phyloP scores from a whole-genome alignment of 2,888 invertebrate species.

The Cheilosia grossa region DNA sequence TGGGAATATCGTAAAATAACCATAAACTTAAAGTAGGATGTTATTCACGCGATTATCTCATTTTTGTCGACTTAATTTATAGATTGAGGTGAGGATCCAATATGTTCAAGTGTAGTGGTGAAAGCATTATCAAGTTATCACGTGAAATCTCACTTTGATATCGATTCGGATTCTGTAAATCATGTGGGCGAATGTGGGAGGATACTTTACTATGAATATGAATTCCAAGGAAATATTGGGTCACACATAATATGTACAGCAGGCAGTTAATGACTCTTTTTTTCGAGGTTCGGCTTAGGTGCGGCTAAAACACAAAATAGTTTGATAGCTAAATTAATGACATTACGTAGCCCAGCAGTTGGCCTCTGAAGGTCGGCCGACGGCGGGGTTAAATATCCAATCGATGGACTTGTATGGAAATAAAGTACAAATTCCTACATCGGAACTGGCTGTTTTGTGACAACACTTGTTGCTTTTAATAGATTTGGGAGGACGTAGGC shows the following conservation, averaged over 20 bases:
- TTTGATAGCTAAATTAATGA: constrained; percentile 49
- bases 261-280: constrained; percentile 5
- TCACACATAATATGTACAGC: constrained; percentile 38
- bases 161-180: constrained; percentile 42
- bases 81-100: background rate
- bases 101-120: background rate
- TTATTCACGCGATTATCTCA: constrained; percentile 40
- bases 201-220: constrained; percentile 34
- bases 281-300: constrained; percentile 57
- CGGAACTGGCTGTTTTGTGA: constrained; percentile 6
- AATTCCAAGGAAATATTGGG: constrained; percentile 47
- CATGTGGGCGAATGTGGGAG: constrained; percentile 30
- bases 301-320: constrained; percentile 47
- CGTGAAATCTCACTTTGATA: constrained; percentile 47
- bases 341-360: constrained; percentile 32
- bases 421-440: constrained; percentile 16
- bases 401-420: constrained; percentile 14
- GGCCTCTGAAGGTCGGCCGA: constrained; percentile 49
- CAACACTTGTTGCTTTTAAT: constrained; percentile 43
- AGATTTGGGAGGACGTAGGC: background rate
- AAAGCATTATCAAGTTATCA: constrained; percentile 32
- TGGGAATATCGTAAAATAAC: constrained; percentile 16
- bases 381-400: constrained; percentile 39
- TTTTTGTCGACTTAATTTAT: constrained; percentile 36
- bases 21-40: constrained; percentile 13